Evolutionary conservation across 2,888 invertebrate species (phyloP).

Genomic region (Torymus aiolomorphi): DNA sequence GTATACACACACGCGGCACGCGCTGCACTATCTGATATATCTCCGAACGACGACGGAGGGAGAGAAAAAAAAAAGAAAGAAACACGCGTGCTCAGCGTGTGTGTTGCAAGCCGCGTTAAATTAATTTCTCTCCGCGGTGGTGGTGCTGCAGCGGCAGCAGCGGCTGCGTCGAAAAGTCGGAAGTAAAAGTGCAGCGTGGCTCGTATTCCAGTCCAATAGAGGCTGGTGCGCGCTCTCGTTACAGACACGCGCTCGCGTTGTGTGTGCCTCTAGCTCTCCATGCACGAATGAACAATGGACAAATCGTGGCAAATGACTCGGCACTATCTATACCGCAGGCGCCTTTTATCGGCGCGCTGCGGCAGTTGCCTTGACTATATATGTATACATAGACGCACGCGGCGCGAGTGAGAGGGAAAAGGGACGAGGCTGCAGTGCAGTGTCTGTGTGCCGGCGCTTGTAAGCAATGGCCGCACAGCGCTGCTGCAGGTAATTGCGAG

Average conservation of each 20-base stretch:
- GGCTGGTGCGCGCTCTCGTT: neutral
- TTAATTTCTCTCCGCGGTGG: constrained; percentile 5
- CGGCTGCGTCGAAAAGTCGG: constrained; percentile 27
- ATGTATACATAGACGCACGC: no score
- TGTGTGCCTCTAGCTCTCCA: constrained; percentile 12
- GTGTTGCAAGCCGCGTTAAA: constrained; percentile 20
- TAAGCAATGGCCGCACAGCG: no score
- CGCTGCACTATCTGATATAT: constrained; percentile 27
- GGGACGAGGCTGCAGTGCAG: no score
- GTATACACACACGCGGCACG: neutral
- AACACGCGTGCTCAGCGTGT: constrained; percentile 9
- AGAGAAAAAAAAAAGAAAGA: neutral
- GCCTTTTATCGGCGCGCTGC: neutral
- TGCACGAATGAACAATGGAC: constrained; percentile 50
- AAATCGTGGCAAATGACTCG: constrained; percentile 51
- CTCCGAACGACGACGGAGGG: neutral
- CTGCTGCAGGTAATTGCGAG: constrained; percentile 1
- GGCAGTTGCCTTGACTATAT: neutral
- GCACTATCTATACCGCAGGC: constrained; percentile 28
- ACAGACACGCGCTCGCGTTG: neutral
- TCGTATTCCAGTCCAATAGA: constrained; percentile 37
- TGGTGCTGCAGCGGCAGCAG: neutral
- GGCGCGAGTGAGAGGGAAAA: no score
- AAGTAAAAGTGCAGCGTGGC: constrained; percentile 26
- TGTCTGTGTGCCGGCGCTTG: no score